Base-by-base conservation (phyloP, 2,888 invertebrate species). In the Lepidonotus clava region DNA sequence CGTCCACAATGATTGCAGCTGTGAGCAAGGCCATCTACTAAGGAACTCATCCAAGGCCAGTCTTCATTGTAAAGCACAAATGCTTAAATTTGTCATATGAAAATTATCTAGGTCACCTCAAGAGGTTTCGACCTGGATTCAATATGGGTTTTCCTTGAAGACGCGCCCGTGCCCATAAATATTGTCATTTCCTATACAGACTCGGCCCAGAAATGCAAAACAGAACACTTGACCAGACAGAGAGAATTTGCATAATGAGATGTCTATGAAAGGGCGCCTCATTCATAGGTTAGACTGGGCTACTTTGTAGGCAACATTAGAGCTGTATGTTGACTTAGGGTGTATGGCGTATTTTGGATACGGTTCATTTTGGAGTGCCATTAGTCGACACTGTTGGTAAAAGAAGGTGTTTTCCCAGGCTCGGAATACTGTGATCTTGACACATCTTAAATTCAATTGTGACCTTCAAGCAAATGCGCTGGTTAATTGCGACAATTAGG, bases 41-140 rank as follows among this genome's bases (percentile, higher is more conserved):
- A n/a, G n/a, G n/a, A n/a, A n/a, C n/a, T n/a, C n/a, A n/a, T n/a
- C n/a, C n/a, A n/a, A n/a, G n/a, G n/a, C n/a, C n/a, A n/a, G n/a
- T n/a, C n/a, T n/a, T n/a, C n/a, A n/a, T n/a, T n/a, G n/a, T n/a
- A n/a, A n/a, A n/a, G n/a, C n/a, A n/a, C n/a, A n/a, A n/a, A n/a
- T n/a, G n/a, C n/a, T n/a, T n/a, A n/a, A n/a, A n/a, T n/a, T n/a
- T n/a, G n/a, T n/a, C n/a, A n/a, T n/a, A n/a, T n/a, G n/a, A n/a
- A n/a, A n/a, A n/a, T n/a, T n/a, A n/a, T n/a, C n/a, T n/a, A n/a
- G n/a, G n/a, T n/a, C n/a, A n/a, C n/a, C n/a, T n/a, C n/a, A n/a
- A n/a, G n/a, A n/a, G n/a, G n/a, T n/a, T n/a, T n/a, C n/a, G 61
- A 32, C 46, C n/a, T 61, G 61, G 61, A 61, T 61, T 61, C 61